Percentiles rank a stretch among this genome's conserved stretches.
Conservation (phyloP, 2,113 vertebrate species). For the Hyla sarda region DNA sequence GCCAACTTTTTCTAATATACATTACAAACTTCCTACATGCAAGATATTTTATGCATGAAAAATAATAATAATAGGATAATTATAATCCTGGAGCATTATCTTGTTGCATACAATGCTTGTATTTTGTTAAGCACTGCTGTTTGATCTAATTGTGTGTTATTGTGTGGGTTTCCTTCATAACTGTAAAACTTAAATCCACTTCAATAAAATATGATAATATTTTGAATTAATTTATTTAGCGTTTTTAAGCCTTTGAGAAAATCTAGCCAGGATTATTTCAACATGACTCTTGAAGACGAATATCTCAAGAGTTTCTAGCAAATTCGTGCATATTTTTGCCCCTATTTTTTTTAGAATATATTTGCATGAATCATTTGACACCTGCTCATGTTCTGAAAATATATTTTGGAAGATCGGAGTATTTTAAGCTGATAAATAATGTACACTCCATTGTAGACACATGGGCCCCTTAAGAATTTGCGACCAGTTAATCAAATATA, state of each 20-base stretch:
- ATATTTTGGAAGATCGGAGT: not conserved
- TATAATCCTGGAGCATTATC: not conserved
- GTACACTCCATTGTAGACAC: not conserved
- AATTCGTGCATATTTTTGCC: slow-evolving; percentile 4
- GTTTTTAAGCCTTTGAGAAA: not conserved
- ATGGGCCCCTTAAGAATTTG: too few species aligned
- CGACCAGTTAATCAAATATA: not conserved
- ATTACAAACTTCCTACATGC: not conserved
- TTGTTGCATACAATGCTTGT: not conserved
- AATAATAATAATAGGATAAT: not conserved
- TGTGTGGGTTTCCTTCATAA: not conserved
- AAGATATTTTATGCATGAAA: not conserved
- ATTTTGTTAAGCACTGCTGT: not conserved
- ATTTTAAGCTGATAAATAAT: slow-evolving; percentile 1
- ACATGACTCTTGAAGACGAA: not conserved
- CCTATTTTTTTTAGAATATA: not conserved
- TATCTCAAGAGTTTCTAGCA: not conserved
- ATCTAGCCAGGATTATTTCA: not conserved
- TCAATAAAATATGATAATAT: not conserved
- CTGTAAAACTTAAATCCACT: not conserved
- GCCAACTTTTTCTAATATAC: too few species aligned
- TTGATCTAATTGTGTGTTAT: not conserved
- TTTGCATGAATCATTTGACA: slow-evolving; percentile 18
- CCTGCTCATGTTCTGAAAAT: not conserved
- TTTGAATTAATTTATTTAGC: not conserved